Conservation (phyloP, 2,888 invertebrate genomes). For the Osmoderma eremita region DNA sequence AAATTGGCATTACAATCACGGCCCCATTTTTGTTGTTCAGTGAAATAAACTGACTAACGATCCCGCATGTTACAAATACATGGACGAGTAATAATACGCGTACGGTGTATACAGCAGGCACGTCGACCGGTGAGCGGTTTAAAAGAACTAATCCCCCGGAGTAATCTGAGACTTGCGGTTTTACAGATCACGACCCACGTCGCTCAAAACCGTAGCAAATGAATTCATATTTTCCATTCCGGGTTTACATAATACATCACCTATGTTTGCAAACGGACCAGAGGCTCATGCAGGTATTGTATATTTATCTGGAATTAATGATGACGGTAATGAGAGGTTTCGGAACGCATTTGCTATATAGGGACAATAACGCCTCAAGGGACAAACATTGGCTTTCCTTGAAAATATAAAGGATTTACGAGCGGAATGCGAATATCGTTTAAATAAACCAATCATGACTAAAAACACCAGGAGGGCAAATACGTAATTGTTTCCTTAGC, state of each 20-base stretch:
- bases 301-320: slow-evolving; percentile 25
- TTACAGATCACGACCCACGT: slow-evolving; percentile 36
- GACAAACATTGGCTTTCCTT: neutral
- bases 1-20: slow-evolving; percentile 39
- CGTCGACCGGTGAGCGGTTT: slow-evolving; percentile 31
- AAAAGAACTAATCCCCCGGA: slow-evolving; percentile 41
- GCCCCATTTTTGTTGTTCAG: slow-evolving; percentile 27
- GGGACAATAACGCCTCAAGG: neutral
- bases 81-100: slow-evolving; percentile 19
- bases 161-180: slow-evolving; percentile 42
- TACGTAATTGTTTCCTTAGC: no score
- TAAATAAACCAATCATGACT: neutral
- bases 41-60: slow-evolving; percentile 36
- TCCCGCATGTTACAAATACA: slow-evolving; percentile 3
- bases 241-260: slow-evolving; percentile 26
- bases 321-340: slow-evolving; percentile 15
- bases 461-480: neutral
- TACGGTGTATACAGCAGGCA: slow-evolving; percentile 9
- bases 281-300: slow-evolving; percentile 18
- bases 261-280: slow-evolving; percentile 12
- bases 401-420: neutral
- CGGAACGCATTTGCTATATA: neutral
- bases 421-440: neutral
- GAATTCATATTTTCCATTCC: slow-evolving; percentile 41
- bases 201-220: slow-evolving; percentile 32